A percentile compares a stretch with the other conserved stretches of the same genome.
Conservation (phyloP, 2,888 invertebrate species). For the Coelopa pilipes region DNA sequence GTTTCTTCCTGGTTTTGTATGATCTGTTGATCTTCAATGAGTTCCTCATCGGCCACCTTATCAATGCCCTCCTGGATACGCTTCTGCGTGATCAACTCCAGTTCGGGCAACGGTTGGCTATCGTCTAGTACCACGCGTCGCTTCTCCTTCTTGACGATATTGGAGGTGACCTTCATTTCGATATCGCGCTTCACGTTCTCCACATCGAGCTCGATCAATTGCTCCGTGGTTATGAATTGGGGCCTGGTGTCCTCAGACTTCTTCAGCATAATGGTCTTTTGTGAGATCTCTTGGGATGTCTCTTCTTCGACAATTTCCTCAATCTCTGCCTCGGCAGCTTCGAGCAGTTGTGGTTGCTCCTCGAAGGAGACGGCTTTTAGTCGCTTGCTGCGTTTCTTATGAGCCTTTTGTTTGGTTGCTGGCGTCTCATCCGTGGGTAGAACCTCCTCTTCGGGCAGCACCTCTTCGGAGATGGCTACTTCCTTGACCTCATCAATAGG, state of each 20-base stretch:
- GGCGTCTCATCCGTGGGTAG: slow-evolving; percentile 52
- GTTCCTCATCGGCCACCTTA: slow-evolving; percentile 69
- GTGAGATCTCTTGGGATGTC: slow-evolving; percentile 64
- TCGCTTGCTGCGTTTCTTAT: slow-evolving; percentile 64
- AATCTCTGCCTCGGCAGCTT: slow-evolving; percentile 58
- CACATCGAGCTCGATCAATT: slow-evolving; percentile 63
- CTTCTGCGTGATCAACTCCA: slow-evolving; percentile 72
- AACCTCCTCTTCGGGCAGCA: slow-evolving; percentile 60
- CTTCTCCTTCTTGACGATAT: slow-evolving; percentile 67
- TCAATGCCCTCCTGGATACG: slow-evolving; percentile 69
- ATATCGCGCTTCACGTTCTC: slow-evolving; percentile 70
- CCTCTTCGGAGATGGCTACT: slow-evolving; percentile 63
- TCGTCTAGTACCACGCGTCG: slow-evolving; percentile 68
- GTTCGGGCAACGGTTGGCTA: slow-evolving; percentile 70
- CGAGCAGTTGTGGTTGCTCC: slow-evolving; percentile 61
- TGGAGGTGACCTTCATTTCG: slow-evolving; percentile 70
- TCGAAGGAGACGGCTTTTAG: slow-evolving; percentile 61
- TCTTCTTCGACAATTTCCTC: slow-evolving; percentile 59
- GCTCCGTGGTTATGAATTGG: slow-evolving; percentile 62
- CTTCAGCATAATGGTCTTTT: slow-evolving; percentile 67
- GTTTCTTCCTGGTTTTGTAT: slow-evolving; percentile 64
- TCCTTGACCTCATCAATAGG: slow-evolving; percentile 60
- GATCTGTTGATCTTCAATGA: slow-evolving; percentile 66
- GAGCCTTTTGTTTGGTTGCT: slow-evolving; percentile 60
- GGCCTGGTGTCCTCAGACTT: slow-evolving; percentile 65